These are phyloP conservation scores for Epinotia demarniana DNA, from an alignment of 2,888 invertebrate species.

Conservation along the genomic window DNA sequence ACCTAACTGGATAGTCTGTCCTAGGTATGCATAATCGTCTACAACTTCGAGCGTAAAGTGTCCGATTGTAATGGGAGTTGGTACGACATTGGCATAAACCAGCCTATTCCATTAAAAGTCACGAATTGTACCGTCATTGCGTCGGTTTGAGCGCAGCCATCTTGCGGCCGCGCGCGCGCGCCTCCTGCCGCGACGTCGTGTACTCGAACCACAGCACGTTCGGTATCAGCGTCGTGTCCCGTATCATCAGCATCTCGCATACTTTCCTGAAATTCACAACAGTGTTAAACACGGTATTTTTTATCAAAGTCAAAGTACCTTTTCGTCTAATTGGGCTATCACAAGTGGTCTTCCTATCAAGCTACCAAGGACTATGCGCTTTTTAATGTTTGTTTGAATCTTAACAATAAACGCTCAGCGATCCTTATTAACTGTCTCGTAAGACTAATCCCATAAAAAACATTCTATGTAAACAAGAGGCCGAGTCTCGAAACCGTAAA, in stretches of 20 bases:
- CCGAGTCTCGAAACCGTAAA: too few relatives aligned
- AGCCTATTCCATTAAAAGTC: too few relatives aligned
- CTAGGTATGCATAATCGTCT: too few relatives aligned
- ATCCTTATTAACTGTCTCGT: not conserved
- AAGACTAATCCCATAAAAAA: not conserved
- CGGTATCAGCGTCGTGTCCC: slow-evolving; percentile 95
- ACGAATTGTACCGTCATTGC: slow-evolving; percentile 88
- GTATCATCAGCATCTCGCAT: slow-evolving; percentile 92
- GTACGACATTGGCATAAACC: too few relatives aligned
- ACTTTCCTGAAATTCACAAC: slow-evolving; percentile 87
- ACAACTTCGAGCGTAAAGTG: too few relatives aligned
- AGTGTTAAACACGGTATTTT: not conserved
- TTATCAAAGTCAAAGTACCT: not conserved
- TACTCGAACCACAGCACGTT: slow-evolving; percentile 98
- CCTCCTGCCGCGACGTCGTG: slow-evolving; percentile 93
- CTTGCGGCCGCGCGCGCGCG: slow-evolving; percentile 91
- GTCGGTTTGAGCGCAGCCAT: slow-evolving; percentile 91
- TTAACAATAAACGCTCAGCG: not conserved
- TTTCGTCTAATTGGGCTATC: not conserved
- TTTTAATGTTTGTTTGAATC: too few relatives aligned
- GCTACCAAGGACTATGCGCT: not conserved
- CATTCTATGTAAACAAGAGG: too few relatives aligned
- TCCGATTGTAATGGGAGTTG: too few relatives aligned
- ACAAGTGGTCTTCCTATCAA: not conserved
- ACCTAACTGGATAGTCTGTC: too few relatives aligned